Evolutionary conservation across 2,113 vertebrate genomes (phyloP).

Genomic region (Xenus cinereus): DNA sequence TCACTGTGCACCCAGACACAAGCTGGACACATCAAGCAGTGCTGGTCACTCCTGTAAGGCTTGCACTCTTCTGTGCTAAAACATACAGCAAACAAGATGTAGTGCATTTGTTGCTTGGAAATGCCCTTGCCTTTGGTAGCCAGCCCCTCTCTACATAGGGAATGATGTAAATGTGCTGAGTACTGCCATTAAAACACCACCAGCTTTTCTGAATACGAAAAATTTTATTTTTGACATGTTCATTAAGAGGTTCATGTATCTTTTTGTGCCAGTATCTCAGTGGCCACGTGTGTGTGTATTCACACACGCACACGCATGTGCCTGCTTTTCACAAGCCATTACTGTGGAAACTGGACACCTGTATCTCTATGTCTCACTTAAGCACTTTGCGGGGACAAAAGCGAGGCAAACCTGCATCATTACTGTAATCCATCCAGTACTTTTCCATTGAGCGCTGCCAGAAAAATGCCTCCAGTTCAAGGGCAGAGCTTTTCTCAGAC

Average conservation of each 20-base stretch:
- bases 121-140: not conserved
- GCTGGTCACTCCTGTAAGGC: not conserved
- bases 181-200: not conserved
- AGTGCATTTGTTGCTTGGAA: not conserved
- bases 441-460: not conserved
- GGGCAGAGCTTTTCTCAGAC: not conserved
- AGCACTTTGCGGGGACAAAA: not conserved
- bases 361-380: not conserved
- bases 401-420: not conserved
- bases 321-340: not conserved
- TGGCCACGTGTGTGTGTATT: not conserved
- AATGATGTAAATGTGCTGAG: not conserved
- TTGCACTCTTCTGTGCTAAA: not conserved
- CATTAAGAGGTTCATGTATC: not conserved
- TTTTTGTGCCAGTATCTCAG: not conserved
- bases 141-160: not conserved
- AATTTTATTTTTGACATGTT: not conserved
- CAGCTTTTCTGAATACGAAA: not conserved
- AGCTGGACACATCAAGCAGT: not conserved
- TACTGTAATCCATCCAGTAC: not conserved
- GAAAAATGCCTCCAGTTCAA: not conserved
- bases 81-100: accelerated
- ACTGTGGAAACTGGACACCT: not conserved
- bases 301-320: accelerated
- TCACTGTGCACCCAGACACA: not conserved